Base-by-base conservation (phyloP, 2,888 invertebrate genomes). In the Pachliopta kotzebuea region DNA sequence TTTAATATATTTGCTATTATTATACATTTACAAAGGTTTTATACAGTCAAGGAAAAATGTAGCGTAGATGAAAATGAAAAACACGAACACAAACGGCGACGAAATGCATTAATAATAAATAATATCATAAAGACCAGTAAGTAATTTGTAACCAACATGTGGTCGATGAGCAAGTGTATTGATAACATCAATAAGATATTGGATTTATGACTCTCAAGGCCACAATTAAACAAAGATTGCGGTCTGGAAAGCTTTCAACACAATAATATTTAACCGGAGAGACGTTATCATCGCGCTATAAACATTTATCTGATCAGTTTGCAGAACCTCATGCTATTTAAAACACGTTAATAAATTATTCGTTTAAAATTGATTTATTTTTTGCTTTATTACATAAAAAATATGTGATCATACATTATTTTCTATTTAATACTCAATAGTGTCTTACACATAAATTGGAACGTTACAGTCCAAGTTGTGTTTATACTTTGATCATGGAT, bases 151-250 rank as follows among this genome's bases (percentile, higher is more conserved):
- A 79, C 81, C 78, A 74, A 67, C 74, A 74, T 76, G 74, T 78
- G 76, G 21, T 42, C 68, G 67, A 69, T 67, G 71, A 77, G 76
- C 77, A 80, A 77, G 79, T 77, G 81, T 84, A 85, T 87, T 84
- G 75, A 79, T 76, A 81, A 86, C 85, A 82, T 84, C 83, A 84
- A 86, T 88, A 88, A 88, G 87, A 79, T 73, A 65, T 74, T 69
- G 70, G 72, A 72, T 85, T 87, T 85, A 86, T 83, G 71, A 68
- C 71, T 62, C 62, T 62, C 68, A 71, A 74, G 57, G 76, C 69
- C 66, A 80, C 81, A 80, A 85, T 86, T 85, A 87, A 85, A 84
- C 68, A 68, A 74, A 80, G 80, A 84, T 80, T 75, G 79, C 71
- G 70, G 74, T 74, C 78, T 79, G 78, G 75, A 80, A 79, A 79